Evolutionary conservation across 2,888 invertebrate species (phyloP).

Genomic region (Reticulitermes lucifugus): DNA sequence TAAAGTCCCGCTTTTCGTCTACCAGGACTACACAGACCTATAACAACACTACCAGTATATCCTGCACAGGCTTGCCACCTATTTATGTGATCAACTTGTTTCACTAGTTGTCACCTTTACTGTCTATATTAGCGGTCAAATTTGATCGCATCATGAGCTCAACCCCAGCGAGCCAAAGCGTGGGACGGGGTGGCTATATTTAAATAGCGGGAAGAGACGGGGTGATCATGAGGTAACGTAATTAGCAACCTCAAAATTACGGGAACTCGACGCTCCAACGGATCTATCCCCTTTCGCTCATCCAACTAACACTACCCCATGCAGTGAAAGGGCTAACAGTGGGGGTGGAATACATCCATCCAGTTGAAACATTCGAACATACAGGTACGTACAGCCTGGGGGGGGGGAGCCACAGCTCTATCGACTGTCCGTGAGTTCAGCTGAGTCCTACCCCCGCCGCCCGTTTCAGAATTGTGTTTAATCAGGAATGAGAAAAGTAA

Average conservation of each 20-base stretch:
- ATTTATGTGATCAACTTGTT: slow-evolving; percentile 29
- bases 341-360: slow-evolving; percentile 16
- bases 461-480: slow-evolving; percentile 2
- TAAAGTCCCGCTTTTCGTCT: too few relatives aligned
- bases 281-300: slow-evolving; percentile 28
- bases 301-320: slow-evolving; percentile 24
- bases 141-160: slow-evolving; percentile 13
- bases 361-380: slow-evolving; percentile 26
- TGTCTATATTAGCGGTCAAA: slow-evolving; percentile 28
- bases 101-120: slow-evolving; percentile 14
- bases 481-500: slow-evolving; percentile 13
- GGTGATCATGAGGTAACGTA: slow-evolving; percentile 34
- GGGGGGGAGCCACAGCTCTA: neutral
- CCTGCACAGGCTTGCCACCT: neutral
- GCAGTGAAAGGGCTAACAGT: slow-evolving; percentile 2
- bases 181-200: slow-evolving; percentile 14
- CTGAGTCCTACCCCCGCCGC: neutral
- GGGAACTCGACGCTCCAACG: slow-evolving; percentile 43
- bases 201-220: slow-evolving; percentile 23
- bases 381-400: neutral
- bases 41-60: neutral
- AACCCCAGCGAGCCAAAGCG: slow-evolving; percentile 1
- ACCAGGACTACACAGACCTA: too few relatives aligned
- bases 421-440: neutral
- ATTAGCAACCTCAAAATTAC: slow-evolving; percentile 43